Evolutionary conservation across 2,113 vertebrate genomes (phyloP).

Genomic region (Carlito syrichta): DNA sequence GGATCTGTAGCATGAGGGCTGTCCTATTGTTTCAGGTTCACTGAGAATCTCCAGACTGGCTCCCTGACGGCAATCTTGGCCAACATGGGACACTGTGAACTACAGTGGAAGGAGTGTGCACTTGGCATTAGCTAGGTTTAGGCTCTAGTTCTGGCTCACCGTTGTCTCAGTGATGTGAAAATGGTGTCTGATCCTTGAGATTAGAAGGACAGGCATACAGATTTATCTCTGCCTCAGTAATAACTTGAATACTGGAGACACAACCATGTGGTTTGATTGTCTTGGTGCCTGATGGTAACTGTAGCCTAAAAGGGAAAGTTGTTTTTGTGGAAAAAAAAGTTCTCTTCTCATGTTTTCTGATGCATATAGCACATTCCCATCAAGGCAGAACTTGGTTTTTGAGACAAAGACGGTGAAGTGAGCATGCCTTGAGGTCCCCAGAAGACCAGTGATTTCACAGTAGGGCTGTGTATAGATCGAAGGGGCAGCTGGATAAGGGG

Average conservation of each 20-base stretch:
- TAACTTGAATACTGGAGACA: too few relatives aligned
- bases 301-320: conserved; percentile 36
- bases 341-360: conserved; percentile 40
- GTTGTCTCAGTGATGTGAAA: background rate
- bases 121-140: background rate
- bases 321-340: conserved; percentile 4
- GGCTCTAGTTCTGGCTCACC: background rate
- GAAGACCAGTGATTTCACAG: background rate
- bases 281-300: too few relatives aligned
- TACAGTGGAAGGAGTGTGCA: background rate
- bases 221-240: background rate
- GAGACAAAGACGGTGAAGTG: background rate
- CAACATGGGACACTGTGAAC: background rate
- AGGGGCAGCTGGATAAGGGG: background rate
- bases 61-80: background rate
- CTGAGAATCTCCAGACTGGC: background rate
- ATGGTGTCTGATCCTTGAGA: background rate
- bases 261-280: too few relatives aligned
- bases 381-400: background rate
- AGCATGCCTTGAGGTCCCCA: background rate
- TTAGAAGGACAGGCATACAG: background rate
- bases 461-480: background rate
- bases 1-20: background rate
- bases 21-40: background rate
- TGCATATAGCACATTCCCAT: background rate